Conservation (phyloP, 1,140 invertebrate genomes). For the Brachionus rubens region DNA sequence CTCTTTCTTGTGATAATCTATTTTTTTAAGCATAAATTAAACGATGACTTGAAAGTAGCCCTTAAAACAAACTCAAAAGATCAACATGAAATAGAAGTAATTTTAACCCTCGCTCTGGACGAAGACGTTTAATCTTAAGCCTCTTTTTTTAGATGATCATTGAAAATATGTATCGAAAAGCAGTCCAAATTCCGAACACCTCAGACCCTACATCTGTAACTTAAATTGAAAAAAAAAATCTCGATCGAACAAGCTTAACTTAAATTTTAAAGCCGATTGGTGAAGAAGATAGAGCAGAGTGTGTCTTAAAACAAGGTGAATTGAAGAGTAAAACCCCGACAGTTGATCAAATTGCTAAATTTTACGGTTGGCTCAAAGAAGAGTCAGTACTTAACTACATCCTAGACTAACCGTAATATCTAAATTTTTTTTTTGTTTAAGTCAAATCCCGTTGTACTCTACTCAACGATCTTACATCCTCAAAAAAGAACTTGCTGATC, state of each 20-base stretch:
- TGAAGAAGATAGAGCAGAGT: not conserved
- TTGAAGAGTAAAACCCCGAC: not conserved
- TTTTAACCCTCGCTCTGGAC: too few relatives aligned
- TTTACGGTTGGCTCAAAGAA: conserved; percentile 35
- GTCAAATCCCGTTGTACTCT: conserved; percentile 22
- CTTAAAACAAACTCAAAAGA: not conserved
- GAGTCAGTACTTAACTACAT: conserved; percentile 20
- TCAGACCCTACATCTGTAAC: not conserved
- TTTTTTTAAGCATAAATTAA: conserved; percentile 17
- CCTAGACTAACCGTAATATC: not conserved
- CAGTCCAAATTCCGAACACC: conserved; percentile 2
- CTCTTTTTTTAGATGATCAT: not conserved
- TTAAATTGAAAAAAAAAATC: not conserved
- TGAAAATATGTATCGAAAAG: conserved; percentile 11
- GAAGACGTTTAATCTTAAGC: not conserved
- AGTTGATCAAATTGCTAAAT: conserved; percentile 18
- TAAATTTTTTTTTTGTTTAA: not conserved
- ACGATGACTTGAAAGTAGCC: not conserved
- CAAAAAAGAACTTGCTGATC: conserved; percentile 33
- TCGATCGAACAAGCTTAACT: not conserved
- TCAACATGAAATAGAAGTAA: not conserved
- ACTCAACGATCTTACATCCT: conserved; percentile 42
- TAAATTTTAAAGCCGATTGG: not conserved
- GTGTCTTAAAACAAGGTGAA: conserved; percentile 4
- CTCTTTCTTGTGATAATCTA: not conserved